Percentiles rank a stretch among this genome's conserved stretches.
Conservation (phyloP, 2,888 invertebrate genomes). For the Neelides folsomi region DNA sequence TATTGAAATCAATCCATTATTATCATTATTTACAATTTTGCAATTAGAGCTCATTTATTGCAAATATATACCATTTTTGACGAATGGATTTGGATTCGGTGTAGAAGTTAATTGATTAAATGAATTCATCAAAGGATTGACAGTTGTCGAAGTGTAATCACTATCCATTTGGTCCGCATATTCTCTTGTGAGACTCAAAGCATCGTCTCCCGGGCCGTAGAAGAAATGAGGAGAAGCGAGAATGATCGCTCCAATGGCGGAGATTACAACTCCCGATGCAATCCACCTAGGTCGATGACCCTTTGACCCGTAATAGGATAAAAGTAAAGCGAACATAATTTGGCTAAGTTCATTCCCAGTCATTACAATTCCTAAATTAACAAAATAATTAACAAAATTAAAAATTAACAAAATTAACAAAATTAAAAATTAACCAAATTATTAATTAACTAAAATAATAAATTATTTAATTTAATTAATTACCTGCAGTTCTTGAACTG, state of each 20-base stretch:
- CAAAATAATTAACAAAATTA: too few species aligned
- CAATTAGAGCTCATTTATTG: too few species aligned
- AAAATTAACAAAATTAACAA: too few species aligned
- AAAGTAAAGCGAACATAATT: constrained; percentile 50
- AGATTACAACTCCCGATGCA: constrained; percentile 51
- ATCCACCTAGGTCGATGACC: constrained; percentile 62
- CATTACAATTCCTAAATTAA: constrained; percentile 56
- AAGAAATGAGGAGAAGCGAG: constrained; percentile 49
- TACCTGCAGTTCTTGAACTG: constrained; percentile 55
- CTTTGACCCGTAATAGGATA: constrained; percentile 56
- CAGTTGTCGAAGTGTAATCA: too few species aligned
- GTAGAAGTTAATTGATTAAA: too few species aligned
- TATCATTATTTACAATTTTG: too few species aligned
- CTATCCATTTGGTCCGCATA: constrained; percentile 37
- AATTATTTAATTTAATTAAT: constrained; percentile 20
- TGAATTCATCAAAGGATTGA: too few species aligned
- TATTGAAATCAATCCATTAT: too few species aligned
- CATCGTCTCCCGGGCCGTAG: constrained; percentile 48
- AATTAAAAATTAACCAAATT: too few species aligned
- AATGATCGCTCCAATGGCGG: constrained; percentile 51
- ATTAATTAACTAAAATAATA: neutral
- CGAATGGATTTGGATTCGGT: too few species aligned
- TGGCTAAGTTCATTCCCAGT: constrained; percentile 63
- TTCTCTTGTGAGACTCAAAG: constrained; percentile 42
- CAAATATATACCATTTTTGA: too few species aligned